Evolutionary conservation across 2,888 invertebrate genomes (phyloP).

Genomic region (Alcis repandata): DNA sequence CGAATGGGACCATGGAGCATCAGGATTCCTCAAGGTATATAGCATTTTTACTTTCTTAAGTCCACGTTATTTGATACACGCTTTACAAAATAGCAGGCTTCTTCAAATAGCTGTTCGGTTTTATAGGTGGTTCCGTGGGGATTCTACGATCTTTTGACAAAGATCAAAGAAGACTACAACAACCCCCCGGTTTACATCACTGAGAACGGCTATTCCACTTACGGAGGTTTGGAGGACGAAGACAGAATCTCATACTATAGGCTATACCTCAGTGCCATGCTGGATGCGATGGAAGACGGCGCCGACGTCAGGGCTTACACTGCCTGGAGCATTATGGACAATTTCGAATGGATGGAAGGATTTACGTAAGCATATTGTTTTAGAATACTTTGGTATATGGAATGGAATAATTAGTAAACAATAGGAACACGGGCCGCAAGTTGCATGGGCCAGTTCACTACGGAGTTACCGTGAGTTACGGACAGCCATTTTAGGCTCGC

Average conservation of each 20-base stretch:
- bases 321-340: constrained; percentile 87
- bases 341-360: constrained; percentile 86
- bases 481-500: no score
- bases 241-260: constrained; percentile 69
- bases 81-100: neutral
- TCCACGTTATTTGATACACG: no score
- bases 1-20: constrained; percentile 48
- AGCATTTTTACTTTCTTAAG: neutral
- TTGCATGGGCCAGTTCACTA: no score
- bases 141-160: constrained; percentile 81
- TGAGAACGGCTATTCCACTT: constrained; percentile 80
- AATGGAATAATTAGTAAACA: no score
- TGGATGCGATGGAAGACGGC: constrained; percentile 71
- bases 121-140: constrained; percentile 82
- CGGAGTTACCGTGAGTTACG: no score
- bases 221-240: constrained; percentile 67
- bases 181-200: constrained; percentile 84
- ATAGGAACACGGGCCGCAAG: no score
- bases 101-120: neutral
- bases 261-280: constrained; percentile 65
- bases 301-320: constrained; percentile 78
- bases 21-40: constrained; percentile 32
- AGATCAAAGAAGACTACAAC: constrained; percentile 75
- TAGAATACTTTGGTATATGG: no score
- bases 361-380: constrained; percentile 73